These are phyloP conservation scores for Choreutis nemorana DNA, from an alignment of 2,888 invertebrate species.

Conservation along the genomic window DNA sequence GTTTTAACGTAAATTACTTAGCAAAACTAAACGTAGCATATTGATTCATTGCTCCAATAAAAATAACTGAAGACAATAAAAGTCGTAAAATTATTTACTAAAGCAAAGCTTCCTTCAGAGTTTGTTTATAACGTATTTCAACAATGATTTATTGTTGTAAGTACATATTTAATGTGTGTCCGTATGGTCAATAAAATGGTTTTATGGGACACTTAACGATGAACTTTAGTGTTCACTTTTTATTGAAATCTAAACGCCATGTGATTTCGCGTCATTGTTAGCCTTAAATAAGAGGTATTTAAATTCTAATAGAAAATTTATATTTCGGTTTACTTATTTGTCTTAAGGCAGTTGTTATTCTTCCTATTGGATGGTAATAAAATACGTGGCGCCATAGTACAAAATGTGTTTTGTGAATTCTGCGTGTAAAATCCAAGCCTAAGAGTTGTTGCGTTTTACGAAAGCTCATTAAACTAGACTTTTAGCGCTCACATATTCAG, in stretches of 20 bases:
- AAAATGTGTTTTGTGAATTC: no score
- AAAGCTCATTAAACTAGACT: no score
- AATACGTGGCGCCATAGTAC: no score
- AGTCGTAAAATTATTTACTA: conserved; percentile 51
- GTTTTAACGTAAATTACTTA: no score
- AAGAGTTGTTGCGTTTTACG: no score
- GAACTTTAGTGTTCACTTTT: conserved; percentile 47
- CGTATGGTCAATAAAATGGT: conserved; percentile 50
- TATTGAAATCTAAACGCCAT: conserved; percentile 51
- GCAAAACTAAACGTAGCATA: no score
- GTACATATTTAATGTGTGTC: conserved; percentile 54
- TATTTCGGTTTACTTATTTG: neutral
- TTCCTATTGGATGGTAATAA: neutral
- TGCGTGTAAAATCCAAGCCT: no score
- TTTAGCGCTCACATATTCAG: no score
- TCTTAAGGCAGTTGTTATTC: neutral
- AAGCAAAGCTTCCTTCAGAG: conserved; percentile 35
- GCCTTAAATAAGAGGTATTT: conserved; percentile 19
- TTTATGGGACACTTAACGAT: conserved; percentile 54
- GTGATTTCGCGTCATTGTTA: conserved; percentile 26
- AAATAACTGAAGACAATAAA: conserved; percentile 45
- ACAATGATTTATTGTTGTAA: conserved; percentile 50
- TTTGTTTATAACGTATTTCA: conserved; percentile 48
- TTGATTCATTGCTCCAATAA: conserved; percentile 27
- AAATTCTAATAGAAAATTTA: conserved; percentile 2